Evolutionary conservation across 2,888 invertebrate genomes (phyloP), one percentile per base, ranked within the genome.

Genomic region (Pammene fasciana): DNA sequence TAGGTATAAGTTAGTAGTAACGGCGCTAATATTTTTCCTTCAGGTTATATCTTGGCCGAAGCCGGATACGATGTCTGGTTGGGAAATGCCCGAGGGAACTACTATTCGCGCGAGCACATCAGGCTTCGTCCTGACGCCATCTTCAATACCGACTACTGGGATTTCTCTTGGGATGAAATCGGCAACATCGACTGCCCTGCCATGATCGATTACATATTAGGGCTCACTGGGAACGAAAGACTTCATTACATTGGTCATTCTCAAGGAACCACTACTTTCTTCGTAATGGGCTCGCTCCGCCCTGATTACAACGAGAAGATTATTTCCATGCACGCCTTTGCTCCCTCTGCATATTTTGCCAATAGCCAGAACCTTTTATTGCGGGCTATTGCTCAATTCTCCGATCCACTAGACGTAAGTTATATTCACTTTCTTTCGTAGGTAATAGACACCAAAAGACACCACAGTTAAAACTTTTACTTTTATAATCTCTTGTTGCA

Each of bases 181-280:
- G 97, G 96, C 0, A 85, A 93, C 68, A 94, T 92, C 73, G 98
- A 98, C 85, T 79, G 98, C 45, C 97, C 98, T 0, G 94, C 96
- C 0, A 96, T 95, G 91, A 95, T 99, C 55, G 96, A 98, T 81
- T 94, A 95, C 78, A 91, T 95, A 13, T 85, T 95, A 0, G 77
- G 82, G 0, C 65, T 75, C 3, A 96, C 97, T 0, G 93, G 93
- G 0, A 89, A 93, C 36, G 74, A 92, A 0, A 88, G 94, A 65
- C 78, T 98, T 0, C 95, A 95, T 77, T 97, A 97, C 81, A 87
- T 96, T 2, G 98, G 97, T 0, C 97, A 97, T 82, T 97, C 97
- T 0, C 95, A 95, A 84, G 92, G 92, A 1, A 95, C 95, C 0
- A 95, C 96, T 0, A 78, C 88, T 1, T 96, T 95, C 82, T 96